A percentile compares a stretch with the other conserved stretches of the same genome.
Conservation (phyloP, 2,113 vertebrate genomes). For the Hiodon alosoides region DNA sequence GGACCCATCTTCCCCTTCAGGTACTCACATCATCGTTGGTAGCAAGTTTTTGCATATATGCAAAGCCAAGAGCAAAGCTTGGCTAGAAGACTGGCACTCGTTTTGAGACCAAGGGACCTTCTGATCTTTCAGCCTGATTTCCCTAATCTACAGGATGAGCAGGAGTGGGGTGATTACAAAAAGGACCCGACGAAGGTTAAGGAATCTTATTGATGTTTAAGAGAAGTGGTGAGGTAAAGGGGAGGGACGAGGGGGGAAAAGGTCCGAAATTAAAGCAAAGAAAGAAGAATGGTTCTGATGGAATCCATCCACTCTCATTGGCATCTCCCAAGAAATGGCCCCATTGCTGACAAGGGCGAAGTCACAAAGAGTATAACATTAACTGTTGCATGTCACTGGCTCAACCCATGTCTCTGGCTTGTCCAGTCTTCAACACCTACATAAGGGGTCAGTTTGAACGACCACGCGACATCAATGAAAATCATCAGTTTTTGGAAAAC, state of each 20-base stretch:
- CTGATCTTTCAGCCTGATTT: no score
- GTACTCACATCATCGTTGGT: not conserved
- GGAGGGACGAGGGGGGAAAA: not conserved
- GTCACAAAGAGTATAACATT: not conserved
- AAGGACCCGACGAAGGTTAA: constrained; percentile 5
- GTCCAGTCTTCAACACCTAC: not conserved
- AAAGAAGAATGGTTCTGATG: constrained; percentile 13
- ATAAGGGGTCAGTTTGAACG: not conserved
- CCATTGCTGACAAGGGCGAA: no score
- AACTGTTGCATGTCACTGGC: not conserved
- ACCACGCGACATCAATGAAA: no score
- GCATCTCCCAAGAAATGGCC: not conserved
- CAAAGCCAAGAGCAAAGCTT: not conserved
- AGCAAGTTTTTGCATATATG: not conserved
- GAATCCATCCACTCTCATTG: not conserved
- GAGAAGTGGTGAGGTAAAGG: not conserved
- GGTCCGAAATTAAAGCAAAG: not conserved
- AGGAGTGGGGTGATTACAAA: not conserved
- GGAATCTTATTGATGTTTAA: not conserved
- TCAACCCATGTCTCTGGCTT: not conserved
- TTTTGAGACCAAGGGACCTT: no score
- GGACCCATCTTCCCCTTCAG: not conserved
- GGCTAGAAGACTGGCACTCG: not conserved
- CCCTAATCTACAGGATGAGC: not conserved
- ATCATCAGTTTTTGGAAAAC: no score